Base-by-base conservation (phyloP, 2,888 invertebrate genomes). In the Yponomeuta malinellus region DNA sequence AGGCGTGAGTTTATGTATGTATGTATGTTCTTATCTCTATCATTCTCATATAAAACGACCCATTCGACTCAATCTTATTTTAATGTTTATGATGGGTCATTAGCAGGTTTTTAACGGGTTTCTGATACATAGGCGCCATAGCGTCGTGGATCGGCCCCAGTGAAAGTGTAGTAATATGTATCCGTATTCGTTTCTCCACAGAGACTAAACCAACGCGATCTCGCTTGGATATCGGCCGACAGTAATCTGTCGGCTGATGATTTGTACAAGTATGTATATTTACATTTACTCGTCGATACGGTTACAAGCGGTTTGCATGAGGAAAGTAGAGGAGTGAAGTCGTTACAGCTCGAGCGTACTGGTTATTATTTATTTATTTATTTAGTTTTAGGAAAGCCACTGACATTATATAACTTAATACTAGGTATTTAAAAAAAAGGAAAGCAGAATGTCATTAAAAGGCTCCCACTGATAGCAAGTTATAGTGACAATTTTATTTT, bases 161-260 rank as follows among this genome's bases (percentile, higher is more conserved):
- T 48, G 70, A 70, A 70, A 70, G 70, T 70, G 66, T 66, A n/a
- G 37, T 63, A 43, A 33, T 63, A 37, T 63, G 33, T 15, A 23
- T 70, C 63, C 63, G 63, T 63, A 48, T 63, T 31, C n/a, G 63
- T 70, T 70, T 70, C 70, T 63, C 70, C 71, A 69, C 68, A 72
- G 76, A 76, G 76, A 75, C 77, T 77, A 43, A 12, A 48, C 48
- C 15, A 23, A 43, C 67, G 67, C 48, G 68, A 68, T 59, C 68
- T 68, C 68, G 52, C 23, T 10, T 67, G 67, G 2, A 12, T 67
- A 64, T 23, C 23, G 29, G 5, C 64, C 1, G 10, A 64, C 15
- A 64, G 1, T 64, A 4, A 64, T 23, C 10, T 31, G 64, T 64
- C 52, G 15, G 52, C 5, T 12, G 52, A 15, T 12, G 52, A 59